Conservation (phyloP, 2,797 vertebrate genomes). For the Natrix natrix region DNA sequence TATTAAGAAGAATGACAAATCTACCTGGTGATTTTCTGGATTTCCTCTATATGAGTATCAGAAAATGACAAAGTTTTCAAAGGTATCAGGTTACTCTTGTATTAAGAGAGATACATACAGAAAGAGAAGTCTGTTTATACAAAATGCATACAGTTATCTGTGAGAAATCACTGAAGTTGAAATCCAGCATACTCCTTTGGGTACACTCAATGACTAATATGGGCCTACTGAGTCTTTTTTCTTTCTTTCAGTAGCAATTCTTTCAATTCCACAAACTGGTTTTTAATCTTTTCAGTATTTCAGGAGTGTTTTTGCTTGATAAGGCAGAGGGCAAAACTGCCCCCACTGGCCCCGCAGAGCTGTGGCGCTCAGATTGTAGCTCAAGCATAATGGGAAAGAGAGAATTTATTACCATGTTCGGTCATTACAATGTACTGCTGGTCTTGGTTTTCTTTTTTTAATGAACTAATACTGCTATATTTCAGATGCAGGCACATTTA, state of each 20-base stretch:
- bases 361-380: neutral
- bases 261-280: neutral
- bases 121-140: conserved; percentile 64
- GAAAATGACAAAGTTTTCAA: conserved; percentile 56
- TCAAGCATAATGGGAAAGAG: conserved; percentile 65
- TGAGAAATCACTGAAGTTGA: conserved; percentile 71
- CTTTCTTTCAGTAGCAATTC: neutral
- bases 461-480: conserved; percentile 76
- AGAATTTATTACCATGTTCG: conserved; percentile 70
- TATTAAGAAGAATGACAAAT: conserved; percentile 50
- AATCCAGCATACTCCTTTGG: neutral
- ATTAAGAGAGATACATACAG: conserved; percentile 65
- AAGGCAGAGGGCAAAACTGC: neutral
- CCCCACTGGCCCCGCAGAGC: neutral
- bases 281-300: conserved; percentile 11
- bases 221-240: neutral
- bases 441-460: conserved; percentile 51
- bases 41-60: conserved; percentile 57
- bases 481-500: conserved; percentile 79
- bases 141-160: conserved; percentile 78
- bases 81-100: conserved; percentile 64
- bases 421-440: conserved; percentile 77
- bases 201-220: neutral
- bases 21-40: conserved; percentile 54
- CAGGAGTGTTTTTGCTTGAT: neutral